These are phyloP conservation scores for Macrocentrus cingulum DNA, from an alignment of 1,140 invertebrate species.

Conservation along the genomic window DNA sequence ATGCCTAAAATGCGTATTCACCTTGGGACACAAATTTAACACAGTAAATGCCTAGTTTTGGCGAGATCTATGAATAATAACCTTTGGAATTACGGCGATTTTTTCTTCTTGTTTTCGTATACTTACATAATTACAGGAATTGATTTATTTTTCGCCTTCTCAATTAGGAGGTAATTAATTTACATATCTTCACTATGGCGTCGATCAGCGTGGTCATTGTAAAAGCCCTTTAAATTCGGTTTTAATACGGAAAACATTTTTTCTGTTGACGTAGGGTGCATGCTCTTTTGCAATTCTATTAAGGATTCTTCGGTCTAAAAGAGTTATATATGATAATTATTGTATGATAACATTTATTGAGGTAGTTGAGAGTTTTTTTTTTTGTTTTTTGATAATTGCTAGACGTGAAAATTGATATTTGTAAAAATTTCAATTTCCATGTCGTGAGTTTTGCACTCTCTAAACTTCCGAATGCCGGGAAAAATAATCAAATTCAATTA, in stretches of 20 bases:
- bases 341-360: too few species aligned
- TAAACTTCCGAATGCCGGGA: too few species aligned
- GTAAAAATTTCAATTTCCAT: too few species aligned
- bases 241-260: constrained; percentile 58
- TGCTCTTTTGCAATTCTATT: constrained; percentile 66
- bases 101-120: too few species aligned
- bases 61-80: not conserved
- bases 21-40: too few species aligned
- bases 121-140: constrained; percentile 22
- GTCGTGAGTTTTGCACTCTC: too few species aligned
- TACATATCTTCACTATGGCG: constrained; percentile 46
- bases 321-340: too few species aligned
- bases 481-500: too few species aligned
- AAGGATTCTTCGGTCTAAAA: constrained; percentile 68
- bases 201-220: constrained; percentile 42
- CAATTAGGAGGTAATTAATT: constrained; percentile 17
- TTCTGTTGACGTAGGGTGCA: constrained; percentile 63
- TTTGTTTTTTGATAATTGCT: too few species aligned
- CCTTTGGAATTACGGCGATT: not conserved
- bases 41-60: not conserved
- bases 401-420: too few species aligned
- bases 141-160: constrained; percentile 6
- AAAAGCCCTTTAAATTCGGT: constrained; percentile 45
- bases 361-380: too few species aligned
- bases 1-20: too few species aligned